Conservation (phyloP, 2,888 invertebrate species). For the Bruchidius siliquastri region DNA sequence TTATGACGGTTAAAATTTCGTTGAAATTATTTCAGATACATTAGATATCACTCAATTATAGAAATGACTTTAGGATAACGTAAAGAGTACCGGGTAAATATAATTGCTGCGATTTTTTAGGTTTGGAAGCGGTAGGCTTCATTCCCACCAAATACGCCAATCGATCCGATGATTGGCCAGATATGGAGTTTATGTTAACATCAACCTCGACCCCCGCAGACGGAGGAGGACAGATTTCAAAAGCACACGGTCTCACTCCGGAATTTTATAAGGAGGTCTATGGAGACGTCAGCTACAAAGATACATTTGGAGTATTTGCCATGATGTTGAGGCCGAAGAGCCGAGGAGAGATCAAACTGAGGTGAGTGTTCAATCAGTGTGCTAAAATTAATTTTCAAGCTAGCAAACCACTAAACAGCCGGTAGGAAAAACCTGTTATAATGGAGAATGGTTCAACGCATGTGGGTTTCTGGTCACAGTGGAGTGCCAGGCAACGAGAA, state of each 20-base stretch:
- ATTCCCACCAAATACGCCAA: constrained; percentile 87
- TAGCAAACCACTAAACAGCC: too few species aligned
- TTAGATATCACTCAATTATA: too few species aligned
- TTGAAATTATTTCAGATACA: too few species aligned
- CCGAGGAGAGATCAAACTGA: constrained; percentile 67
- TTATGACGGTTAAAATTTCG: too few species aligned
- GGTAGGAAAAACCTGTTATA: too few species aligned
- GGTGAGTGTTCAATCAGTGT: constrained; percentile 21
- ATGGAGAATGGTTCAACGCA: too few species aligned
- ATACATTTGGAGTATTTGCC: constrained; percentile 78
- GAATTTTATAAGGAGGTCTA: constrained; percentile 77
- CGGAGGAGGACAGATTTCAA: constrained; percentile 69
- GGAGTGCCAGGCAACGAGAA: too few species aligned
- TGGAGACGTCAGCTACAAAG: constrained; percentile 64
- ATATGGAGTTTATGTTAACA: constrained; percentile 86
- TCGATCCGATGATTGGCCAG: constrained; percentile 82
- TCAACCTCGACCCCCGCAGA: constrained; percentile 78
- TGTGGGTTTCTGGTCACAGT: too few species aligned
- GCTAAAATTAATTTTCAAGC: too few species aligned
- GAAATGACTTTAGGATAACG: too few species aligned
- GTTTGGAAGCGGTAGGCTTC: constrained; percentile 80
- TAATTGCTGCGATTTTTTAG: constrained; percentile 4
- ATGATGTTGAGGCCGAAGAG: constrained; percentile 89
- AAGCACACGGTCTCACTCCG: constrained; percentile 75
- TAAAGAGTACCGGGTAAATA: too few species aligned